Conservation (phyloP, 2,888 invertebrate species). For the Apamea anceps region DNA sequence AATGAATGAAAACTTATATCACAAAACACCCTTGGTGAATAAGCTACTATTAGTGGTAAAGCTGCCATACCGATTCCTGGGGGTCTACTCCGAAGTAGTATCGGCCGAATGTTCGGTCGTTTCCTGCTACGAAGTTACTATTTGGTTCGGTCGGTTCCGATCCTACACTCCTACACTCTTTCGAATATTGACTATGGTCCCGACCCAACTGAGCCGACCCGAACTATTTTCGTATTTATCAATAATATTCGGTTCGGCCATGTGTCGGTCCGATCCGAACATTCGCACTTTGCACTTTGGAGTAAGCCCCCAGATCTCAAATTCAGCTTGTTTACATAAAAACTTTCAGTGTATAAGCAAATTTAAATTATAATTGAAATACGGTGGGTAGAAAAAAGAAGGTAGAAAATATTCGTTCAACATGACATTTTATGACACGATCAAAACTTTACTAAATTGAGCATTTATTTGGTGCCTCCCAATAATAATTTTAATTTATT, state of each 20-base stretch:
- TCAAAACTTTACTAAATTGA: constrained; percentile 15
- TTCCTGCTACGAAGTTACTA: too few relatives aligned
- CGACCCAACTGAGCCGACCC: too few relatives aligned
- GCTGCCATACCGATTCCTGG: neutral
- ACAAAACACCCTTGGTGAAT: neutral
- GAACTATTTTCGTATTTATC: too few relatives aligned
- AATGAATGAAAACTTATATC: neutral
- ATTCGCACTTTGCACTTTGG: too few relatives aligned
- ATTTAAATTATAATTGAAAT: neutral
- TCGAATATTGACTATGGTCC: too few relatives aligned
- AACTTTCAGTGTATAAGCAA: neutral
- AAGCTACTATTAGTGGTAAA: neutral
- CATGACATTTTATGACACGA: constrained; percentile 17
- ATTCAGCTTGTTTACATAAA: neutral
- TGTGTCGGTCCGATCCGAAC: too few relatives aligned
- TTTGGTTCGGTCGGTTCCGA: too few relatives aligned
- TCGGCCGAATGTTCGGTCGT: too few relatives aligned
- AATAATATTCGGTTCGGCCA: too few relatives aligned
- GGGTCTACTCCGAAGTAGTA: too few relatives aligned
- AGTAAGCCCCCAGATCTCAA: too few relatives aligned
- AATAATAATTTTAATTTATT: constrained; percentile 16
- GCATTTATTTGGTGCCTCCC: constrained; percentile 22
- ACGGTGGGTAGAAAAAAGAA: neutral
- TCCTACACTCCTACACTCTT: too few relatives aligned
- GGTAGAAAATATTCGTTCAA: neutral